phyloP scores from a whole-genome alignment of 2,888 invertebrate genomes.

The Chrysolina oricalcia region DNA sequence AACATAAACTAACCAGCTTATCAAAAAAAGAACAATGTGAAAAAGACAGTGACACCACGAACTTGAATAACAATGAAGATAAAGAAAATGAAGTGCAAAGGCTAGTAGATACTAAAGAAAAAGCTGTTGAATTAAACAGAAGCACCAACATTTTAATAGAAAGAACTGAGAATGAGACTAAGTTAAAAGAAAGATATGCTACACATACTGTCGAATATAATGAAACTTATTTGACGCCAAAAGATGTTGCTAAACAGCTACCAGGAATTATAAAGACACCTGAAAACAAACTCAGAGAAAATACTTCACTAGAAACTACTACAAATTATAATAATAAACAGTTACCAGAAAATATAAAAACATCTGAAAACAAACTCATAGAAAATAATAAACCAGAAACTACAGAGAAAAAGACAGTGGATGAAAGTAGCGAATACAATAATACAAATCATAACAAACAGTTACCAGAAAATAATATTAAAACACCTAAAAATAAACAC shows the following conservation, averaged over 20 bases:
- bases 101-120: not conserved
- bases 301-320: no score
- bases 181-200: slow-evolving; percentile 1
- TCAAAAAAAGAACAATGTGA: not conserved
- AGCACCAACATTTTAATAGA: slow-evolving; percentile 1
- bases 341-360: slow-evolving; percentile 1
- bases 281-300: no score
- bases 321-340: slow-evolving; percentile 1
- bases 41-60: not conserved
- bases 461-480: no score
- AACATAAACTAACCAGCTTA: not conserved
- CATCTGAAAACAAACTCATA: no score
- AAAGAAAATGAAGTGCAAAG: slow-evolving; percentile 1
- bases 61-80: not conserved
- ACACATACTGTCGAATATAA: not conserved
- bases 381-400: slow-evolving; percentile 1
- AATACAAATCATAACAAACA: not conserved
- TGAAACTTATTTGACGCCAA: slow-evolving; percentile 1
- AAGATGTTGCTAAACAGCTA: not conserved
- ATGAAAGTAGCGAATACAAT: slow-evolving; percentile 1
- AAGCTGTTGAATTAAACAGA: not conserved
- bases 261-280: not conserved
- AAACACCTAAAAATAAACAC: not conserved
- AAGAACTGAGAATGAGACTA: slow-evolving; percentile 1
- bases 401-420: slow-evolving; percentile 1